Percentiles rank a stretch among this genome's conserved stretches.
Conservation (phyloP, 1,140 invertebrate species). For the Aleiodes sp. region DNA sequence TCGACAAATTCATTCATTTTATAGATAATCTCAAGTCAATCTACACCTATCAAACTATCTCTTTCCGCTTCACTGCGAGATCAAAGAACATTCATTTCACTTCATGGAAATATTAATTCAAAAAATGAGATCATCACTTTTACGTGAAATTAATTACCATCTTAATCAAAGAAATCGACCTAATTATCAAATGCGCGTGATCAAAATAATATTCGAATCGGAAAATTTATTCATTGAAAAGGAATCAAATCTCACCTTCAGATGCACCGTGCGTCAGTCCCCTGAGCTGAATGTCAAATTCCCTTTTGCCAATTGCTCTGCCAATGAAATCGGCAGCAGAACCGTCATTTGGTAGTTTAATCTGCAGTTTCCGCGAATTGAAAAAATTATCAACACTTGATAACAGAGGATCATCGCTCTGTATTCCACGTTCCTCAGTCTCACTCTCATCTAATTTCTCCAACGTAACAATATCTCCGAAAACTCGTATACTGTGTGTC, state of each 20-base stretch:
- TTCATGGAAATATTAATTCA: too few species aligned
- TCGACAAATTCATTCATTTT: too few species aligned
- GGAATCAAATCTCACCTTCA: conserved; percentile 51
- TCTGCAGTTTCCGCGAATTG: conserved; percentile 48
- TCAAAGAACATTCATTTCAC: too few species aligned
- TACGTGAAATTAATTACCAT: too few species aligned
- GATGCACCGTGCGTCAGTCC: conserved; percentile 53
- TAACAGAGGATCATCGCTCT: conserved; percentile 50
- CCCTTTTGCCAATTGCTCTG: conserved; percentile 56
- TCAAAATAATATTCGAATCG: too few species aligned
- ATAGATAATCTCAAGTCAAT: too few species aligned
- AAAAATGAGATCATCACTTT: too few species aligned
- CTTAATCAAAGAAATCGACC: too few species aligned
- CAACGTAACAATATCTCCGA: conserved; percentile 54
- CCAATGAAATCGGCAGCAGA: conserved; percentile 58
- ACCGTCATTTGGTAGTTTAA: conserved; percentile 54
- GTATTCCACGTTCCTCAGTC: conserved; percentile 16
- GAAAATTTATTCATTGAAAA: neutral
- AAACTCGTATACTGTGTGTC: conserved; percentile 49
- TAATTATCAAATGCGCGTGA: too few species aligned
- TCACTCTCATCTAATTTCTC: conserved; percentile 47
- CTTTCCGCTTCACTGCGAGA: too few species aligned
- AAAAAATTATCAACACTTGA: conserved; percentile 58
- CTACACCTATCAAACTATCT: too few species aligned
- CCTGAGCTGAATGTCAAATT: conserved; percentile 52